phyloP scores from a whole-genome alignment of 2,113 vertebrate species.

The Lanius ludovicianus region DNA sequence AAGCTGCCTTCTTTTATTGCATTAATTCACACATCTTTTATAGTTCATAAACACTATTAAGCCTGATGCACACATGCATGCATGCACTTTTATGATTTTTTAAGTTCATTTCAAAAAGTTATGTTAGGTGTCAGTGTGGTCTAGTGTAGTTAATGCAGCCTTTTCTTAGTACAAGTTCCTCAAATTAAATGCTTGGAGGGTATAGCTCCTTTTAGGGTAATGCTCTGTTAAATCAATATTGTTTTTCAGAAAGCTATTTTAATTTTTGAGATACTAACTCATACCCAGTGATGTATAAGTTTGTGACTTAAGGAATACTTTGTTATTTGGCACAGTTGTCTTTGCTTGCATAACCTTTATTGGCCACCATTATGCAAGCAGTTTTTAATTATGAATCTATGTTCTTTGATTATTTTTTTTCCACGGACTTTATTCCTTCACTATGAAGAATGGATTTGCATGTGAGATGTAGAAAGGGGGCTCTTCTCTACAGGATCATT shows the following conservation, averaged over 20 bases:
- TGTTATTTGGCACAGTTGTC: background rate
- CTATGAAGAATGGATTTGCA: background rate
- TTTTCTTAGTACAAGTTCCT: background rate
- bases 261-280: background rate
- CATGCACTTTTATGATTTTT: background rate
- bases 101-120: background rate
- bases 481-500: background rate
- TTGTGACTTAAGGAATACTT: background rate
- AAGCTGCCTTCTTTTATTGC: background rate
- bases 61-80: background rate
- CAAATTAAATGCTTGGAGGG: background rate
- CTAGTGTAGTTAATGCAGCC: background rate
- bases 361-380: background rate
- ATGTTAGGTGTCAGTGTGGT: background rate
- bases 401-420: background rate
- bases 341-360: background rate
- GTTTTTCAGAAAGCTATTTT: background rate
- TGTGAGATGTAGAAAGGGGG: background rate
- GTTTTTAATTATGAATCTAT: background rate
- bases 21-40: background rate
- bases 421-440: background rate
- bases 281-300: background rate
- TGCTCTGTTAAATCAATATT: background rate
- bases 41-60: conserved; percentile 30
- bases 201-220: background rate